A percentile compares a stretch with the other conserved stretches of the same genome.
Evolutionary conservation across 2,113 vertebrate species (phyloP).

Genomic region (Myanophis thanlyinensis): DNA sequence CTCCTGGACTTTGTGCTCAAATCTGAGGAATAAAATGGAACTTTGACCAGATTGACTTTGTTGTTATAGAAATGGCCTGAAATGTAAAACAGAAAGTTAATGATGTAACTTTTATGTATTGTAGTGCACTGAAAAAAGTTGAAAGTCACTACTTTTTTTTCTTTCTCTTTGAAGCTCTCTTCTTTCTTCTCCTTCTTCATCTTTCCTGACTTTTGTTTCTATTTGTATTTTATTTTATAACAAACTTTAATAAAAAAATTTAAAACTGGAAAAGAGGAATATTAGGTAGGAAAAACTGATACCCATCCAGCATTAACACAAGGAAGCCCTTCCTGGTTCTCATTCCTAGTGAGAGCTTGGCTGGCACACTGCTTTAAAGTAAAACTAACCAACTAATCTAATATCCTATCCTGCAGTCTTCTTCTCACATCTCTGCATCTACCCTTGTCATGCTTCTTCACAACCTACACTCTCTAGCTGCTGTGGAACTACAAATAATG

Average conservation of each 20-base stretch:
- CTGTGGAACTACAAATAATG: background rate
- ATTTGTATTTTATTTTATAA: background rate
- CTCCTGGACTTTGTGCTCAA: background rate
- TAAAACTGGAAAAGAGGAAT: background rate
- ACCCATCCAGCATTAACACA: background rate
- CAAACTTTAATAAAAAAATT: background rate
- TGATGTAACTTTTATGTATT: background rate
- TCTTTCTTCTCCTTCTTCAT: background rate
- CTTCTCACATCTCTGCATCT: background rate
- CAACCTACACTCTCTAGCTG: background rate
- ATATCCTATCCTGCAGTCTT: background rate
- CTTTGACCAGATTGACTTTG: background rate
- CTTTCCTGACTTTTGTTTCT: background rate
- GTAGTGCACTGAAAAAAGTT: background rate
- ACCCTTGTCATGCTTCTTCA: background rate
- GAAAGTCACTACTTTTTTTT: background rate
- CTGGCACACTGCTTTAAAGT: background rate
- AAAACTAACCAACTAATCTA: background rate
- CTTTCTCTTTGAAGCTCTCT: background rate
- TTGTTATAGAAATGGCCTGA: background rate
- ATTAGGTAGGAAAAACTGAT: background rate
- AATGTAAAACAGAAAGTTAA: background rate
- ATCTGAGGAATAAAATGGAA: background rate
- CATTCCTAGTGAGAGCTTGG: background rate
- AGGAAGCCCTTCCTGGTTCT: background rate